A percentile compares a stretch with the other conserved stretches of the same genome.
Conservation (phyloP, 2,888 invertebrate species). For the Lithosia quadra region DNA sequence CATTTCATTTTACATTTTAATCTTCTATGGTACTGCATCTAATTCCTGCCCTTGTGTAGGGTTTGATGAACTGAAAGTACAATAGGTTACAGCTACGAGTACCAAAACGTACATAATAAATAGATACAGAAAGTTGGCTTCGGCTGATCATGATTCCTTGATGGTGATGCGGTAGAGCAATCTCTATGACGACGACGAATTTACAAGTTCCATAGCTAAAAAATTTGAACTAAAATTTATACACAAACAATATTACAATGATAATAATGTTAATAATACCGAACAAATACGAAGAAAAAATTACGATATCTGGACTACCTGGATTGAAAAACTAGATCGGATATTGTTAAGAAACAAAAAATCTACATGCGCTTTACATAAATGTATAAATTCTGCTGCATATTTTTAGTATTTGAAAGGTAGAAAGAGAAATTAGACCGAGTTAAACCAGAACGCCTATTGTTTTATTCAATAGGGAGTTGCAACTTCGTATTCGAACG, state of each 20-base stretch:
- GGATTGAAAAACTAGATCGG: background rate
- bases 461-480: constrained; percentile 51
- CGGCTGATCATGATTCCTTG: background rate
- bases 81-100: background rate
- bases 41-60: background rate
- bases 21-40: background rate
- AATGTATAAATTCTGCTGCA: constrained; percentile 10
- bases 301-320: background rate
- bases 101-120: background rate
- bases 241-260: background rate
- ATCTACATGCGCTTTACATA: constrained; percentile 7
- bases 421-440: constrained; percentile 45
- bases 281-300: background rate
- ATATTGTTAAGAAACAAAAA: constrained; percentile 7
- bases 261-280: background rate
- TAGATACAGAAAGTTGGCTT: background rate
- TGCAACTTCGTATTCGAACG: constrained; percentile 39
- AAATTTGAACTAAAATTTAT: background rate
- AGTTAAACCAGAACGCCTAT: constrained; percentile 47
- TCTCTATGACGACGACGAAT: too few relatives aligned
- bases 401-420: constrained; percentile 28
- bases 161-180: background rate
- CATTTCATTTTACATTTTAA: background rate
- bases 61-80: background rate
- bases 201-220: background rate